Evolutionary conservation across 2,888 invertebrate species (phyloP).

Genomic region (Beris chalybata): DNA sequence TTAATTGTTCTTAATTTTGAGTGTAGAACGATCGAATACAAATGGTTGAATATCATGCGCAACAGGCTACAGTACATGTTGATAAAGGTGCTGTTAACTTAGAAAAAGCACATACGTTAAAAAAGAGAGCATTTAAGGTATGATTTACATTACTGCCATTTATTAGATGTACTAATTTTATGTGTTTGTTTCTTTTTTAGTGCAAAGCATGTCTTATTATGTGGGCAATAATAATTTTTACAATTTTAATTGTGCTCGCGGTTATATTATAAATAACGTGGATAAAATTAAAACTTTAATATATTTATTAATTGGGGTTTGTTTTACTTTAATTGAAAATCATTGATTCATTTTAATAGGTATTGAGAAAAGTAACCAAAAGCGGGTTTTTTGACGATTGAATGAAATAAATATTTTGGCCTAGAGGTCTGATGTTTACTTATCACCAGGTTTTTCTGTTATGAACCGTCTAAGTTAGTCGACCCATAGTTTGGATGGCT

Average conservation of each 20-base stretch:
- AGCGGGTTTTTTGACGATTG: too few species aligned
- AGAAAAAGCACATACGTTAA: constrained; percentile 43
- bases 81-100: constrained; percentile 53
- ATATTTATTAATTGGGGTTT: too few species aligned
- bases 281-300: background rate
- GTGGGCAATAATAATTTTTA: constrained; percentile 37
- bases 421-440: too few species aligned
- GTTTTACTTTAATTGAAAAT: too few species aligned
- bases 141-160: background rate
- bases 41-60: constrained; percentile 55
- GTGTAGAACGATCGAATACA: constrained; percentile 52
- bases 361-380: too few species aligned
- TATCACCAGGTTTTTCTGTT: too few species aligned
- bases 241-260: constrained; percentile 34
- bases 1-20: constrained; percentile 4
- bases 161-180: background rate
- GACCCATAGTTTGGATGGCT: too few species aligned
- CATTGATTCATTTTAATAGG: too few species aligned
- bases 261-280: constrained; percentile 25
- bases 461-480: too few species aligned
- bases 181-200: constrained; percentile 25
- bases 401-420: too few species aligned
- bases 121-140: constrained; percentile 45
- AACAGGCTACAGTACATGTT: constrained; percentile 51
- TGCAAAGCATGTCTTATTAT: constrained; percentile 41